A percentile compares a stretch with the other conserved stretches of the same genome.
These are phyloP conservation scores for Xenopus laevis DNA, from an alignment of 2,113 vertebrate species.

Conservation along the genomic window DNA sequence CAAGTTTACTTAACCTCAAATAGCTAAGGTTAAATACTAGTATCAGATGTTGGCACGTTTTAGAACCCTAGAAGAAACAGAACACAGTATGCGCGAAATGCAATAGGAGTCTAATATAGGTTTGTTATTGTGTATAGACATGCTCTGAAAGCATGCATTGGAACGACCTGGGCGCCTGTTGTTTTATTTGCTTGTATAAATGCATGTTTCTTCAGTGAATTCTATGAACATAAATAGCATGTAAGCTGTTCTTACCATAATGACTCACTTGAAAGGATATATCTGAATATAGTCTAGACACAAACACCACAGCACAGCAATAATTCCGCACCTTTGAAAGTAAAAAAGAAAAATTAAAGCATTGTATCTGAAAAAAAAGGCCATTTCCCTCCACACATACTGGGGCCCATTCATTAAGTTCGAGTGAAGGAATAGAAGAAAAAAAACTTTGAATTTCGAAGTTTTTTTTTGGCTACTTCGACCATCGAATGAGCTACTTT, in stretches of 20 bases:
- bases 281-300: constrained; percentile 12
- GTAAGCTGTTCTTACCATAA: neutral
- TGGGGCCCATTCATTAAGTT: no score
- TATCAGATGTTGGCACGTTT: neutral
- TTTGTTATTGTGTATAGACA: neutral
- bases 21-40: constrained; percentile 17
- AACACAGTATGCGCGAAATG: neutral
- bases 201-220: neutral
- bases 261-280: neutral
- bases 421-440: no score
- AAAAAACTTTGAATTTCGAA: no score
- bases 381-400: neutral
- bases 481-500: no score
- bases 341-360: neutral
- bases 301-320: neutral
- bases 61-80: no score
- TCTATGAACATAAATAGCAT: neutral
- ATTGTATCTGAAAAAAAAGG: constrained; percentile 2
- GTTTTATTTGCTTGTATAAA: neutral
- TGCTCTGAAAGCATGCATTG: neutral
- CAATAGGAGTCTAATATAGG: neutral
- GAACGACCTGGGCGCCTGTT: neutral
- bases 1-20: constrained; percentile 17
- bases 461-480: no score
- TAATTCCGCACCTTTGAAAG: neutral